phyloP scores from a whole-genome alignment of 2,113 vertebrate genomes.

The Fukomys damarensis region DNA sequence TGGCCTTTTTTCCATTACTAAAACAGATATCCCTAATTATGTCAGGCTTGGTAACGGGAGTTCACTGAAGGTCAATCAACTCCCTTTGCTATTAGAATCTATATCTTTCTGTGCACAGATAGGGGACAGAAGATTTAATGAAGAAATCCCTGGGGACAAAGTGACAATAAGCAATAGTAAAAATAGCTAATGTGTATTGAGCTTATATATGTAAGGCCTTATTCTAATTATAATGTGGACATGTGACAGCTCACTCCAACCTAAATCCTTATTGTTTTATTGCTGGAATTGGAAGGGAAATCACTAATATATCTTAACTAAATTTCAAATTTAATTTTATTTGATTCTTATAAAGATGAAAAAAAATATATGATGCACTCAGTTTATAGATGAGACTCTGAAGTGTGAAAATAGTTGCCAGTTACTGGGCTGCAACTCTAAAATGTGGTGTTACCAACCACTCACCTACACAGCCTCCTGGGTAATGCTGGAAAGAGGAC shows the following conservation, averaged over 20 bases:
- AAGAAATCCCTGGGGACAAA: not conserved
- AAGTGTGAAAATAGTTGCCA: not conserved
- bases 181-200: not conserved
- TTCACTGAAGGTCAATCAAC: not conserved
- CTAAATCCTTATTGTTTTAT: not conserved
- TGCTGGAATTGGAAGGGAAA: not conserved
- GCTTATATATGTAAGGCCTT: not conserved
- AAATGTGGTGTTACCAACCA: not conserved
- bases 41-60: not conserved
- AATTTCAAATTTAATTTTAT: not conserved
- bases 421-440: not conserved
- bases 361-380: not conserved
- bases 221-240: not conserved
- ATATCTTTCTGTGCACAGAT: not conserved
- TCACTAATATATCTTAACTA: not conserved
- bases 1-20: not conserved
- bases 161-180: not conserved
- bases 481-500: not conserved
- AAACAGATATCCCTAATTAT: not conserved
- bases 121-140: accelerated
- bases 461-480: not conserved
- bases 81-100: not conserved
- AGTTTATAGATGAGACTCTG: not conserved
- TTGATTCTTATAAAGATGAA: not conserved
- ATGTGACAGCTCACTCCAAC: not conserved